Conservation (phyloP, 2,113 vertebrate genomes). For the Tretioscincus oriximinensis region DNA sequence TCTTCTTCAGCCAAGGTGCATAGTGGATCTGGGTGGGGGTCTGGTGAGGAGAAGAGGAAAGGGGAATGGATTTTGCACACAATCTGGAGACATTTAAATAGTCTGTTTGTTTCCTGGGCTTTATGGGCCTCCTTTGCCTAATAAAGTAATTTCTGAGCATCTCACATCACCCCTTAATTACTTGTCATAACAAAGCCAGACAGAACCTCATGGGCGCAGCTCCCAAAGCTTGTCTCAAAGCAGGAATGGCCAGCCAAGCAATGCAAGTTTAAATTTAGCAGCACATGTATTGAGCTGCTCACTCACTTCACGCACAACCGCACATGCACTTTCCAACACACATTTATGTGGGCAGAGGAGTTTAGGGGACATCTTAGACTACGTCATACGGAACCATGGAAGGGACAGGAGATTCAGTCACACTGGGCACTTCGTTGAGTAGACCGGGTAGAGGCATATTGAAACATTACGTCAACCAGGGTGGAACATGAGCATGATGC, state of each 20-base stretch:
- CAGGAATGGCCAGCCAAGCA: slow-evolving; percentile 15
- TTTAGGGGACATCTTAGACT: no score
- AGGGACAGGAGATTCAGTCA: no score
- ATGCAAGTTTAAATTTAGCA: slow-evolving; percentile 57
- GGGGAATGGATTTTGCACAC: not conserved
- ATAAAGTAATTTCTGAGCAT: slow-evolving; percentile 71
- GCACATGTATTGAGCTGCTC: slow-evolving; percentile 38
- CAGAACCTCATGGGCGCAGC: slow-evolving; percentile 26
- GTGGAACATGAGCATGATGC: no score
- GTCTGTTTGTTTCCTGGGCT: slow-evolving; percentile 55
- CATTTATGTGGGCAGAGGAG: not conserved
- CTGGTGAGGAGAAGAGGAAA: not conserved
- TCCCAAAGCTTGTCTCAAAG: slow-evolving; percentile 10
- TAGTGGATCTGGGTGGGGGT: fast-evolving
- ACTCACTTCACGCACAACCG: slow-evolving; percentile 13
- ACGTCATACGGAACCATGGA: no score
- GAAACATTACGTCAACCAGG: no score
- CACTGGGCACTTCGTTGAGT: no score
- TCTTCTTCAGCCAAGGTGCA: fast-evolving
- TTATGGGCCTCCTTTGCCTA: slow-evolving; percentile 68
- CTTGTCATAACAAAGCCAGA: slow-evolving; percentile 65
- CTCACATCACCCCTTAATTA: slow-evolving; percentile 67
- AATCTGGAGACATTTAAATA: slow-evolving; percentile 43
- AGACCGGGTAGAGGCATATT: no score
- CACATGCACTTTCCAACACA: not conserved